These are phyloP conservation scores for Gari tellinella DNA, from an alignment of 2,888 invertebrate species.

Conservation along the genomic window DNA sequence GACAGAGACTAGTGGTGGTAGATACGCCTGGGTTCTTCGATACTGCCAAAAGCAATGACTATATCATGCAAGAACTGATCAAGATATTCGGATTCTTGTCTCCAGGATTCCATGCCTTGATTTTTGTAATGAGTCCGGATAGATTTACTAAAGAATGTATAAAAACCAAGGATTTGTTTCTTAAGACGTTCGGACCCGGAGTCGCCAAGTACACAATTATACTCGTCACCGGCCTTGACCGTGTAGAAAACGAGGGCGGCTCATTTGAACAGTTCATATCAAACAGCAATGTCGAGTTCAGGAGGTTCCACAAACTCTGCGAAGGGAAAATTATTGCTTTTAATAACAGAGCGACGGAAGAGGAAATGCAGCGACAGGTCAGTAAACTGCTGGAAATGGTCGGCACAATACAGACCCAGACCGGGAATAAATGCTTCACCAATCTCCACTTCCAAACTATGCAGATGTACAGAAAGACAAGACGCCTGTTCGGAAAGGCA, in stretches of 20 bases:
- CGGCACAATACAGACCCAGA: slow-evolving; percentile 1
- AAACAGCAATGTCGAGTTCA: slow-evolving; percentile 16
- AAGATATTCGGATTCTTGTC: slow-evolving; percentile 17
- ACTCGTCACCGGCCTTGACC: slow-evolving; percentile 16
- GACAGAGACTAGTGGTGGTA: slow-evolving; percentile 30
- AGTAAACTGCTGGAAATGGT: slow-evolving; percentile 13
- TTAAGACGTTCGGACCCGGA: slow-evolving; percentile 16
- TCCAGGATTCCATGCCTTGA: slow-evolving; percentile 32
- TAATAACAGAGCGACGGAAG: slow-evolving; percentile 14
- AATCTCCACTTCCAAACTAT: slow-evolving; percentile 31
- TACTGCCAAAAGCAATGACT: slow-evolving; percentile 23
- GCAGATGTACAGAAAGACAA: slow-evolving; percentile 13
- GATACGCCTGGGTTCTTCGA: slow-evolving; percentile 46
- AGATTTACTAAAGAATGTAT: slow-evolving; percentile 36
- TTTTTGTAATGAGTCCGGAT: slow-evolving; percentile 28
- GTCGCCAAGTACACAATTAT: slow-evolving; percentile 22
- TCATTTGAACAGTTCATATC: slow-evolving; percentile 6
- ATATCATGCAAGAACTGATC: slow-evolving; percentile 19
- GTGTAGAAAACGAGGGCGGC: slow-evolving; percentile 1
- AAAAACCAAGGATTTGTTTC: slow-evolving; percentile 19
- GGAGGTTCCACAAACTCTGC: slow-evolving; percentile 11
- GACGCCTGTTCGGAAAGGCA: slow-evolving; percentile 8
- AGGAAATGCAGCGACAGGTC: slow-evolving; percentile 7
- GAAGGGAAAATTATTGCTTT: slow-evolving; percentile 15
- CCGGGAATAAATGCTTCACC: slow-evolving; percentile 24